Evolutionary conservation across 2,113 vertebrate genomes (phyloP), one percentile per base, ranked within the genome.

Genomic region (Amphilophus citrinellus): DNA sequence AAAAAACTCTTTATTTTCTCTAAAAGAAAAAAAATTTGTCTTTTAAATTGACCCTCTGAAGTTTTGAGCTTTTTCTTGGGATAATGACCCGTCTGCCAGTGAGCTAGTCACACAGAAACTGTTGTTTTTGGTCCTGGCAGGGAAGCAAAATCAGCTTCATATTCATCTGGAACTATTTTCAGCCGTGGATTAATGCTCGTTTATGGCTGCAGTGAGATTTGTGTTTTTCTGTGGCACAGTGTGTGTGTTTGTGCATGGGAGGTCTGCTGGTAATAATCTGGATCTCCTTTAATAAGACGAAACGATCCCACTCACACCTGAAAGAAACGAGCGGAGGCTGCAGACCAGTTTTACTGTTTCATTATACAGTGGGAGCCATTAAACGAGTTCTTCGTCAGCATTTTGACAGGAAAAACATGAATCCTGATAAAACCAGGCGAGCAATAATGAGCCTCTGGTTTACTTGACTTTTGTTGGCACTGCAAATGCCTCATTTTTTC

Each of bases 31-130:
- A 68, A 22, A 3, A 10, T 27, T 17, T 68, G 47, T 71, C 32
- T 63, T n/a, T 37, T 32, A 50, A 20, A 50, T 30, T 50, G 42
- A 20, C 3, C 2, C 13, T 47, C 65, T 50, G 24, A 20, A 7
- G 24, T 50, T 50, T 50, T 44, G 5, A 63, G 32, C 18, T 47
- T 30, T 50, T 30, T 30, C 5, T 30, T 7, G 42, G 22, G 18
- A 9, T 30, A 68, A 50, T 7, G 30, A 47, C 15, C 47, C 47
- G 5, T 71, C 42, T 30, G 15, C 22, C 3, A 15, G 15, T 50
- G 9, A 27, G 22, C 4, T 3, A 27, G 66, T 50, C 24, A 0
- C 17, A 0, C 9, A 7, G 24, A 1, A 10, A 2, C 7, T 17
- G 24, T 30, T 71, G 42, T 0, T 68, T 27, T 0, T 18, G 22